A percentile compares a stretch with the other conserved stretches of the same genome.
These are phyloP conservation scores for Leptobrachium ailaonicum DNA, from an alignment of 2,113 vertebrate genomes.

Conservation along the genomic window DNA sequence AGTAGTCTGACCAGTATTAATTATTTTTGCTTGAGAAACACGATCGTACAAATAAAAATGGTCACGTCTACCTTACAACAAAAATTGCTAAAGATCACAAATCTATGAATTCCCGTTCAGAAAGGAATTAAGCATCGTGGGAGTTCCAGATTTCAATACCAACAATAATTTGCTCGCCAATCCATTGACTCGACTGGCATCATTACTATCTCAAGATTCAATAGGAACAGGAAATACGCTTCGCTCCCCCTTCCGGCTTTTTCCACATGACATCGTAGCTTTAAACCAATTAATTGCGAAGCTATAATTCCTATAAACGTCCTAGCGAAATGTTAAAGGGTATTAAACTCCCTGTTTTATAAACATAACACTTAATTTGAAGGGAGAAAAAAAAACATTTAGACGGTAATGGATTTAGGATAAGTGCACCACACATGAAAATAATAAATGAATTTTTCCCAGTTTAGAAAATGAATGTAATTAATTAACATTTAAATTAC, in stretches of 20 bases:
- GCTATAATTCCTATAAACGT: conserved; percentile 79
- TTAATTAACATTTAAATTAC: conserved; percentile 98
- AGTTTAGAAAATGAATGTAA: conserved; percentile 92
- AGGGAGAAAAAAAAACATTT: conserved; percentile 64
- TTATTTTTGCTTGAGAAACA: too few species aligned
- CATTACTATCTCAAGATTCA: neutral
- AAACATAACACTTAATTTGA: conserved; percentile 83
- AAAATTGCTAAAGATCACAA: too few species aligned
- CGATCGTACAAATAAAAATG: too few species aligned
- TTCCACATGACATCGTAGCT: conserved; percentile 61
- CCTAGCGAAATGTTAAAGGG: conserved; percentile 78
- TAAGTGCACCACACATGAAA: conserved; percentile 82
- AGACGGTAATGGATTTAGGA: conserved; percentile 83
- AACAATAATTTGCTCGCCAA: too few species aligned
- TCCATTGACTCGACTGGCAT: too few species aligned
- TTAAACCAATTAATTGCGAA: conserved; percentile 78
- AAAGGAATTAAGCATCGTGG: too few species aligned
- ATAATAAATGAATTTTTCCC: conserved; percentile 84
- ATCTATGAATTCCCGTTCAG: too few species aligned
- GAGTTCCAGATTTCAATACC: too few species aligned
- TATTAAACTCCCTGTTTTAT: conserved; percentile 82
- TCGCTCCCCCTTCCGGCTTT: conserved; percentile 9
- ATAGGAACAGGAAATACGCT: neutral
- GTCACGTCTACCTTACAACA: too few species aligned
- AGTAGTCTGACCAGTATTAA: too few species aligned